These are phyloP conservation scores for Apeltes quadracus DNA, from an alignment of 2,113 vertebrate genomes.

Conservation along the genomic window DNA sequence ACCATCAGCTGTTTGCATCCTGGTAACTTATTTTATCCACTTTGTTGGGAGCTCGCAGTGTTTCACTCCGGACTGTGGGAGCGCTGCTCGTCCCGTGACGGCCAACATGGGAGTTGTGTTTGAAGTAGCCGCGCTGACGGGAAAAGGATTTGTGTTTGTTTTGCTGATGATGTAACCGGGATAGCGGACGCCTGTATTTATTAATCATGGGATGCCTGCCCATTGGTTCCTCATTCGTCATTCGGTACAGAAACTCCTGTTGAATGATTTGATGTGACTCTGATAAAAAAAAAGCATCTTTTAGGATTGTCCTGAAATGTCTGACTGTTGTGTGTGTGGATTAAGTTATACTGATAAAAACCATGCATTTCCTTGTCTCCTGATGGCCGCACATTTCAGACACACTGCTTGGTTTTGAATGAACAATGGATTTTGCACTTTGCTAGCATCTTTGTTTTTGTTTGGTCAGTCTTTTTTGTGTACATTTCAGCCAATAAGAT, in stretches of 20 bases:
- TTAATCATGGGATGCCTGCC: constrained; percentile 75
- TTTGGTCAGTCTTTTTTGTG: constrained; percentile 26
- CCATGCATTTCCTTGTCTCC: constrained; percentile 24
- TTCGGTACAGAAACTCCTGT: constrained; percentile 46
- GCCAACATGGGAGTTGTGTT: constrained; percentile 41
- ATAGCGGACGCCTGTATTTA: constrained; percentile 79
- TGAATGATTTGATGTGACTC: constrained; percentile 36
- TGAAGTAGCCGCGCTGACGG: constrained; percentile 34
- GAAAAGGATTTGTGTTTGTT: constrained; percentile 43
- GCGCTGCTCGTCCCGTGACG: constrained; percentile 26
- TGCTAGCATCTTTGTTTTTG: constrained; percentile 52
- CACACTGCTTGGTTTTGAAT: constrained; percentile 39
- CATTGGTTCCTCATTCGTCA: constrained; percentile 33
- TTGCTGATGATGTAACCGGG: constrained; percentile 54
- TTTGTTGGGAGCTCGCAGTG: constrained; percentile 48
- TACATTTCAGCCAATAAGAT: constrained; percentile 39
- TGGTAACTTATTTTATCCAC: constrained; percentile 42
- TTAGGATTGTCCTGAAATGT: constrained; percentile 48
- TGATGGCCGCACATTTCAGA: constrained; percentile 31
- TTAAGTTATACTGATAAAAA: constrained; percentile 43
- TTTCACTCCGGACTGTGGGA: constrained; percentile 42
- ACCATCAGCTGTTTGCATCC: constrained; percentile 53
- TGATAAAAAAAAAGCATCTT: constrained; percentile 38
- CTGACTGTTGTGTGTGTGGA: constrained; percentile 28
- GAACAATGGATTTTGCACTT: constrained; percentile 59